Percentiles rank a stretch among this genome's conserved stretches.
Evolutionary conservation across 1,140 invertebrate genomes (phyloP).

Genomic region (Papilio machaon): DNA sequence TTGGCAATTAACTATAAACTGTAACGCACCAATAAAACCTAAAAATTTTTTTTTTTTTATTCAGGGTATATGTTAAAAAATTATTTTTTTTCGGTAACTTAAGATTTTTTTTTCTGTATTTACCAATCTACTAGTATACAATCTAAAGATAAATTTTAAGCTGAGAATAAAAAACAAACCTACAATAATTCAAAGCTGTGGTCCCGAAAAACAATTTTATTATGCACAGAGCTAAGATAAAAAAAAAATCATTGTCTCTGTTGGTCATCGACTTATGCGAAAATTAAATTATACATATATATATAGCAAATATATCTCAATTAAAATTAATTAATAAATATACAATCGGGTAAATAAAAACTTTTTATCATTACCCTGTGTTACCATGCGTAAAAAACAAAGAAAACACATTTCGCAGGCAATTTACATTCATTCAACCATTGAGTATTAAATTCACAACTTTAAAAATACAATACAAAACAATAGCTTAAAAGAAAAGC

Average conservation of each 20-base stretch:
- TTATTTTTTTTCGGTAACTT: background rate
- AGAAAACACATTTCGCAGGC: constrained; percentile 44
- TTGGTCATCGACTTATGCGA: constrained; percentile 39
- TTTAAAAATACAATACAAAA: constrained; percentile 20
- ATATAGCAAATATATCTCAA: constrained; percentile 39
- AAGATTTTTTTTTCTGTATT: background rate
- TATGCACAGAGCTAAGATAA: constrained; percentile 41
- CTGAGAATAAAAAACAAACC: constrained; percentile 43
- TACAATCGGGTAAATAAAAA: constrained; percentile 40
- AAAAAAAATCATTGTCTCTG: constrained; percentile 55
- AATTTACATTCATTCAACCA: constrained; percentile 53
- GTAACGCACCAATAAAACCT: background rate
- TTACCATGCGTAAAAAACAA: constrained; percentile 51
- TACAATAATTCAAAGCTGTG: constrained; percentile 51
- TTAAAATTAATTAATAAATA: constrained; percentile 39
- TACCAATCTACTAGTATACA: constrained; percentile 6
- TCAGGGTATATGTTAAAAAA: background rate
- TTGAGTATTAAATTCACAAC: constrained; percentile 58
- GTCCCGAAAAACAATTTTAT: constrained; percentile 62
- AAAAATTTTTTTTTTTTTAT: no score
- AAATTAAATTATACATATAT: constrained; percentile 37
- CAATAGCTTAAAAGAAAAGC: background rate
- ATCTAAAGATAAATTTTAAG: constrained; percentile 14
- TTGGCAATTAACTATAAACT: constrained; percentile 15
- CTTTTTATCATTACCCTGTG: constrained; percentile 53